These are phyloP conservation scores for Dolichotis patagonum DNA, from an alignment of 2,113 vertebrate genomes.

Conservation along the genomic window DNA sequence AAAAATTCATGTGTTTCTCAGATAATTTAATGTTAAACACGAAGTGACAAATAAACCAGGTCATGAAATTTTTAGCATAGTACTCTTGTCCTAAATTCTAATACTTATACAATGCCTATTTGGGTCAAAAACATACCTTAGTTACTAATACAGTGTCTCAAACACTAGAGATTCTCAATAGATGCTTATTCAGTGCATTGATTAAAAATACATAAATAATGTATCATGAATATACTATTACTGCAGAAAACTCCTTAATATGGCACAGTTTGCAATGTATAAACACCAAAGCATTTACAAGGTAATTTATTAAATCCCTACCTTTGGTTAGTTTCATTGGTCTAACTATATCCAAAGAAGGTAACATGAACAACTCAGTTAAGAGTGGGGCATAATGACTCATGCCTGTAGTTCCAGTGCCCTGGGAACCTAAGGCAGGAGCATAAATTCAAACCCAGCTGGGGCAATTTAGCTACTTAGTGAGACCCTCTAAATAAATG, in stretches of 20 bases:
- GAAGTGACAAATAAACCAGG: not conserved
- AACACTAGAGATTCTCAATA: not conserved
- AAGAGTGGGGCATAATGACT: not conserved
- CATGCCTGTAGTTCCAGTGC: not conserved
- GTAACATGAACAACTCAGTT: not conserved
- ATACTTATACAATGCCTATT: constrained; percentile 14
- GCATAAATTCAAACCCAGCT: not conserved
- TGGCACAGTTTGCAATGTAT: not conserved
- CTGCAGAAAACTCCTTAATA: not conserved
- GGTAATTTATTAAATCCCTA: not conserved
- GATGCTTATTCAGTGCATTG: not conserved
- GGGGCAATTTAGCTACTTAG: not conserved
- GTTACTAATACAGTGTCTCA: not conserved
- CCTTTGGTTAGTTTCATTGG: not conserved
- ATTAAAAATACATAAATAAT: not conserved
- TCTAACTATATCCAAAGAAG: not conserved
- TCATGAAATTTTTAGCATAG: not conserved
- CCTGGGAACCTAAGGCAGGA: not conserved
- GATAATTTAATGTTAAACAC: not conserved
- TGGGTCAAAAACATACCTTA: not conserved
- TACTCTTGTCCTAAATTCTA: not conserved
- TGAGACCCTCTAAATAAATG: not conserved
- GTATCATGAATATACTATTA: not conserved
- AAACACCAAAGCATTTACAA: not conserved
- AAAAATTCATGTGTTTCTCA: constrained; percentile 9